Percentiles rank a stretch among this genome's conserved stretches.
phyloP scores from a whole-genome alignment of 2,797 vertebrate genomes.

The Hafferia zeledoni region DNA sequence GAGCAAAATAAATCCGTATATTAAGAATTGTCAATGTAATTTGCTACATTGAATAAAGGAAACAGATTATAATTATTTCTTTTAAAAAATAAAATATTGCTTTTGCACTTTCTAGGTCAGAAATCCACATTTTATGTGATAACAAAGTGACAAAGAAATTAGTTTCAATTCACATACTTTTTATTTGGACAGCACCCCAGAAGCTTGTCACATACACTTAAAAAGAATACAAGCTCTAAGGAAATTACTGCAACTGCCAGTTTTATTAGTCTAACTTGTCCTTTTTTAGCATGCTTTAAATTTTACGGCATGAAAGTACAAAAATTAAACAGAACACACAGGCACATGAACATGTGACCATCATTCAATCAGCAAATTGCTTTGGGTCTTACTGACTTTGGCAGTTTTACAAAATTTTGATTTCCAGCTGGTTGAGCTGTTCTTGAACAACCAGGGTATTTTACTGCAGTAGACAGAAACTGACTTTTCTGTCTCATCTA shows the following conservation, averaged over 20 bases:
- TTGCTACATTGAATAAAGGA: not conserved
- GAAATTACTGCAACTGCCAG: not conserved
- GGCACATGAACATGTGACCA: not conserved
- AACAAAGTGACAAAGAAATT: not conserved
- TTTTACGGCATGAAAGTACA: not conserved
- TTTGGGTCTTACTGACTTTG: constrained; percentile 7
- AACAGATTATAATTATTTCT: accelerated
- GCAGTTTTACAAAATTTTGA: not conserved
- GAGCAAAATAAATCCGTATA: not conserved
- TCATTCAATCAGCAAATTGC: not conserved
- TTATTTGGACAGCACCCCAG: not conserved
- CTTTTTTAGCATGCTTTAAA: not conserved
- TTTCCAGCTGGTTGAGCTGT: constrained; percentile 17
- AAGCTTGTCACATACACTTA: not conserved
- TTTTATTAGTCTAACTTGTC: not conserved
- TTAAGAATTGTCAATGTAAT: not conserved
- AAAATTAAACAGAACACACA: not conserved
- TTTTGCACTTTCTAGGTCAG: not conserved
- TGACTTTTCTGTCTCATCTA: not conserved
- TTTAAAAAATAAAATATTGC: not conserved
- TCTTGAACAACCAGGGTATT: not conserved
- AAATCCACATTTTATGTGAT: not conserved
- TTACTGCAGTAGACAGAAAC: not conserved
- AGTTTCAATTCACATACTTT: not conserved
- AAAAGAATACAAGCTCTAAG: not conserved